Conservation (phyloP, 1,140 invertebrate genomes). For the Panagrolaimus sp. region DNA sequence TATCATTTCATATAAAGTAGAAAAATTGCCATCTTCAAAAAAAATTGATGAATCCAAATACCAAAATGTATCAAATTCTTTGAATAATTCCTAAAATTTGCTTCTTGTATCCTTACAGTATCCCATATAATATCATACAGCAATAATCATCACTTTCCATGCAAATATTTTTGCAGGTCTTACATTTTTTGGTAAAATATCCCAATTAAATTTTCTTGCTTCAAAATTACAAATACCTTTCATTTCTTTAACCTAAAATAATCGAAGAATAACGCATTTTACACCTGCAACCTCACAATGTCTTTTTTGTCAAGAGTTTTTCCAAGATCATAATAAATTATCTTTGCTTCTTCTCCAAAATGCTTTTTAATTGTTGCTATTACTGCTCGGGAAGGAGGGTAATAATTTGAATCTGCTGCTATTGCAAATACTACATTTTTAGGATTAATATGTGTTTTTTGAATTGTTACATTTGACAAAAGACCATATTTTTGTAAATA, state of each 20-base stretch:
- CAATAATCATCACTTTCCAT: slow-evolving; percentile 14
- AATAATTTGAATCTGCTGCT: neutral
- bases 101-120: neutral
- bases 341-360: neutral
- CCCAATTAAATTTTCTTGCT: slow-evolving; percentile 7
- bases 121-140: neutral
- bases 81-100: slow-evolving; percentile 10
- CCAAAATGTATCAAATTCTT: slow-evolving; percentile 1
- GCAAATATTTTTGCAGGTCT: neutral
- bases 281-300: neutral
- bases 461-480: neutral
- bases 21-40: slow-evolving; percentile 7
- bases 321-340: slow-evolving; percentile 10
- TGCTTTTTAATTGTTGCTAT: neutral
- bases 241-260: slow-evolving; percentile 13
- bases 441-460: neutral
- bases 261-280: neutral
- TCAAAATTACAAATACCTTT: slow-evolving; percentile 15
- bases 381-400: neutral
- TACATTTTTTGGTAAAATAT: neutral
- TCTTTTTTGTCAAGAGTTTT: neutral
- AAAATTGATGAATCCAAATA: slow-evolving; percentile 17
- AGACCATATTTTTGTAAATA: neutral
- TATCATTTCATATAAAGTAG: neutral
- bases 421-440: neutral